phyloP scores from a whole-genome alignment of 2,888 invertebrate genomes.

The Harmothoe impar region DNA sequence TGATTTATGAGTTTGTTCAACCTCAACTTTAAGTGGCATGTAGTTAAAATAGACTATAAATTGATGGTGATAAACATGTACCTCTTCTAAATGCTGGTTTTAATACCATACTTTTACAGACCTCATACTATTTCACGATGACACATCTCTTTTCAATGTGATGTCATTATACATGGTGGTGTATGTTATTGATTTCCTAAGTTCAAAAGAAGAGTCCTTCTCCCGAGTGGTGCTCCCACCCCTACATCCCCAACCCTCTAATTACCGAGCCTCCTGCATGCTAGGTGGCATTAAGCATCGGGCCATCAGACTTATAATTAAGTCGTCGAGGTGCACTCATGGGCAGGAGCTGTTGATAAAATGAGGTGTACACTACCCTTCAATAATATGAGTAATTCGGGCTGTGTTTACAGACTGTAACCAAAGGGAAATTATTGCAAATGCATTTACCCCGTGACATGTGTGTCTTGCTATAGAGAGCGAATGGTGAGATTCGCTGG shows the following conservation, averaged over 20 bases:
- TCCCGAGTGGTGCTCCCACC: background rate
- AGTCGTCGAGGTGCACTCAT: slow-evolving; percentile 2
- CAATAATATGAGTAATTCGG: too few species aligned
- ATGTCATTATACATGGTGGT: background rate
- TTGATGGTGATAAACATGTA: too few species aligned
- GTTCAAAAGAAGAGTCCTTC: background rate
- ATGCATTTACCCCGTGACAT: too few species aligned
- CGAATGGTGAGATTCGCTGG: too few species aligned
- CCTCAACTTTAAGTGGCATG: too few species aligned
- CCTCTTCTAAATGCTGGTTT: too few species aligned
- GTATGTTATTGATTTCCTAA: background rate
- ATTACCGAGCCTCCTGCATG: background rate
- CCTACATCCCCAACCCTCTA: background rate
- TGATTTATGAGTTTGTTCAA: too few species aligned
- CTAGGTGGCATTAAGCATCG: background rate
- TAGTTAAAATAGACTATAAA: too few species aligned
- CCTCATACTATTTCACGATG: background rate
- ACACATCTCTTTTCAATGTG: background rate
- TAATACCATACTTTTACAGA: too few species aligned
- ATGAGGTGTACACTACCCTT: background rate
- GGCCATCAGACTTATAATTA: background rate
- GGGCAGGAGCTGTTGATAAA: slow-evolving; percentile 6
- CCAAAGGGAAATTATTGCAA: too few species aligned
- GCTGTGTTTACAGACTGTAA: too few species aligned
- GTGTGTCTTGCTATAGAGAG: too few species aligned